These are phyloP conservation scores for Tragulus kanchil DNA, from an alignment of 2,113 vertebrate genomes.

Conservation along the genomic window DNA sequence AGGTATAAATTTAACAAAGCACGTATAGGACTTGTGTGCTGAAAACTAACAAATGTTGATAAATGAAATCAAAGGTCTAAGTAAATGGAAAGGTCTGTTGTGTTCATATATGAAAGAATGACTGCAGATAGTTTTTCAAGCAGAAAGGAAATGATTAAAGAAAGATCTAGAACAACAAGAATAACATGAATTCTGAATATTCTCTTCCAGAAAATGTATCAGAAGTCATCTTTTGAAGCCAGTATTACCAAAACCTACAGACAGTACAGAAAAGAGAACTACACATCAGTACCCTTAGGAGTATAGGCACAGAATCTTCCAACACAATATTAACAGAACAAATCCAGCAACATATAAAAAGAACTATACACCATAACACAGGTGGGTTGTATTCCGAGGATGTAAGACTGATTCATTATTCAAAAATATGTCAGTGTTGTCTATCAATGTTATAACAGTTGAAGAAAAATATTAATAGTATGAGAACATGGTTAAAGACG, in stretches of 20 bases:
- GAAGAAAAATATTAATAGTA: conserved; percentile 45
- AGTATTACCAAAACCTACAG: conserved; percentile 40
- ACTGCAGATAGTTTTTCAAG: conserved; percentile 4
- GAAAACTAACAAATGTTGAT: neutral
- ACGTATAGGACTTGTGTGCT: neutral
- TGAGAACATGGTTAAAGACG: neutral
- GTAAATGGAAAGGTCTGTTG: neutral
- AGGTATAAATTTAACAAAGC: neutral
- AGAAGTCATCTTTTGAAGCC: neutral
- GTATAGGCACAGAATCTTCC: neutral
- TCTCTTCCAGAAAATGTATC: conserved; percentile 44
- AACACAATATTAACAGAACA: conserved; percentile 52
- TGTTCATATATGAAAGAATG: conserved; percentile 30
- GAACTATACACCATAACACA: neutral
- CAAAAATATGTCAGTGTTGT: neutral
- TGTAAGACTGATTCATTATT: conserved; percentile 37
- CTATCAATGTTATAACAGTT: conserved; percentile 15
- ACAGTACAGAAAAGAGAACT: conserved; percentile 45
- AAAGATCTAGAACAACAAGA: neutral
- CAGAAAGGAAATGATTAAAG: conserved; percentile 48
- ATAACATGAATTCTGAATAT: neutral
- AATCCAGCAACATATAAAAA: conserved; percentile 30
- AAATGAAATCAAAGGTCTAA: neutral
- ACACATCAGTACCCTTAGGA: neutral
- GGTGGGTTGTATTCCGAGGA: conserved; percentile 30